A percentile compares a stretch with the other conserved stretches of the same genome.
phyloP scores from a whole-genome alignment of 2,113 vertebrate species.

The Mystacornis crossleyi region DNA sequence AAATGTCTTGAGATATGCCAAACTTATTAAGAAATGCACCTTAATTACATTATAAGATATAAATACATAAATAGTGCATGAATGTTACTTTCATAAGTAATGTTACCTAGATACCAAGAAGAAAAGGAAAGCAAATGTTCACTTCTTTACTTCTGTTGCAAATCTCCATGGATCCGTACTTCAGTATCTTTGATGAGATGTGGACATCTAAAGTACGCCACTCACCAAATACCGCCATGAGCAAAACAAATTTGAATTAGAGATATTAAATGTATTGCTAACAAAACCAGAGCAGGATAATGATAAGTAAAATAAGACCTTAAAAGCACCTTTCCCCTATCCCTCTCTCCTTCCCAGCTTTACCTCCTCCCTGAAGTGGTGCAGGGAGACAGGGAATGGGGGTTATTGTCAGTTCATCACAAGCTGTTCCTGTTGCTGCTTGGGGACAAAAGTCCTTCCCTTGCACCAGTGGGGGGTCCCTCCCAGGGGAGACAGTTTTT shows the following conservation, averaged over 20 bases:
- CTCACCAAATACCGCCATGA: background rate
- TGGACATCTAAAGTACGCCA: background rate
- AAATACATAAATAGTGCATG: background rate
- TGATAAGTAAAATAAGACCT: background rate
- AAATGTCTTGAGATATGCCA: background rate
- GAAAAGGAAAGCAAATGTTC: background rate
- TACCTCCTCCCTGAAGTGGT: background rate
- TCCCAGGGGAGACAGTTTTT: accelerated
- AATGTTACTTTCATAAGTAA: background rate
- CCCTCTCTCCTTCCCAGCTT: background rate
- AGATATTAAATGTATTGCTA: background rate
- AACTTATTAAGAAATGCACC: background rate
- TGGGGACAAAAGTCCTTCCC: background rate
- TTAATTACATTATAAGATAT: background rate
- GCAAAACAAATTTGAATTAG: background rate
- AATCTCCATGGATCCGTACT: background rate
- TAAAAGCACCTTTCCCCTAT: background rate
- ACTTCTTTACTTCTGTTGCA: background rate
- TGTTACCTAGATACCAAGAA: background rate
- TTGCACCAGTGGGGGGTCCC: background rate
- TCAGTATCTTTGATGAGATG: background rate
- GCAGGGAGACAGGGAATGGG: background rate
- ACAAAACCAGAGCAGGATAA: background rate
- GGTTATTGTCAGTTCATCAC: too few species aligned
- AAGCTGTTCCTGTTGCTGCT: background rate